phyloP scores from a whole-genome alignment of 2,888 invertebrate genomes.

The Nomada flava region DNA sequence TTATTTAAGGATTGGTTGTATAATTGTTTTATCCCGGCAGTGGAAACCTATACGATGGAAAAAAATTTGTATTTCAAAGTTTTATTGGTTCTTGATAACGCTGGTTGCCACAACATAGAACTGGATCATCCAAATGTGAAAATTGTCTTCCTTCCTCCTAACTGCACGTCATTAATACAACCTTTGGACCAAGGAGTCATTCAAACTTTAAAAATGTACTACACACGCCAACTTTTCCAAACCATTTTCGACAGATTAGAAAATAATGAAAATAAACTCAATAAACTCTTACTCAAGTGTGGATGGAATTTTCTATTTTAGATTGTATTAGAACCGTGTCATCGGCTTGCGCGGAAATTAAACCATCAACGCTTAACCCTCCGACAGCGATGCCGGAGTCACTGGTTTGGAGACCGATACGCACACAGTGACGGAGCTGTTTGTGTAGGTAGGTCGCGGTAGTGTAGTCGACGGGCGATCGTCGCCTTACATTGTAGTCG shows the following conservation, averaged over 20 bases:
- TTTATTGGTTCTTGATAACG: conserved; percentile 66
- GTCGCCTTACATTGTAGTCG: too few relatives aligned
- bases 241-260: conserved; percentile 53
- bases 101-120: conserved; percentile 53
- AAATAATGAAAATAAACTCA: conserved; percentile 45
- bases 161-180: conserved; percentile 59
- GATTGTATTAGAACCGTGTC: conserved; percentile 62
- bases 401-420: too few relatives aligned
- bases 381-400: too few relatives aligned
- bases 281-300: conserved; percentile 53
- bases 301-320: conserved; percentile 50
- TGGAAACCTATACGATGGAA: conserved; percentile 36
- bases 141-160: conserved; percentile 60
- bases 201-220: conserved; percentile 54
- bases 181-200: conserved; percentile 63
- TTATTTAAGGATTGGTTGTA: conserved; percentile 69
- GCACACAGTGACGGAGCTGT: too few relatives aligned
- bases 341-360: conserved; percentile 35
- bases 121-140: conserved; percentile 32
- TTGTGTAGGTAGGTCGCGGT: too few relatives aligned
- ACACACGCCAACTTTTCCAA: conserved; percentile 49
- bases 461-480: too few relatives aligned
- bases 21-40: conserved; percentile 64
- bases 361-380: conserved; percentile 43
- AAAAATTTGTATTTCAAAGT: conserved; percentile 58